These are phyloP conservation scores for Acromyrmex echinatior DNA, from an alignment of 1,140 invertebrate species.

Conservation along the genomic window DNA sequence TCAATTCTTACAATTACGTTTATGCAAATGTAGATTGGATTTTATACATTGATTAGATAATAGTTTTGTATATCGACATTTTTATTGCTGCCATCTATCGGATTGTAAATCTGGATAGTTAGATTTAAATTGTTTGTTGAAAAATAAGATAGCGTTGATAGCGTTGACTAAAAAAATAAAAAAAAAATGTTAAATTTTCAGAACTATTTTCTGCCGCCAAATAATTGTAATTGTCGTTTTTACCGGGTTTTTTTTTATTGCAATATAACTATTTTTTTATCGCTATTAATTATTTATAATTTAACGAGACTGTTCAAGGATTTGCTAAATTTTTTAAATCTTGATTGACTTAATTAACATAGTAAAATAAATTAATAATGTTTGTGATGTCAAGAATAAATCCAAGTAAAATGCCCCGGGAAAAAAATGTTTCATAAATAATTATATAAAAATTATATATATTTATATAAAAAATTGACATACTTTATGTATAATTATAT, in stretches of 20 bases:
- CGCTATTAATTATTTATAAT: neutral
- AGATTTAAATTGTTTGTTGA: neutral
- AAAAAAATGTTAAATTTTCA: neutral
- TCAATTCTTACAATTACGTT: too few species aligned
- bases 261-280: neutral
- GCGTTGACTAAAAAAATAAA: neutral
- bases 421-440: too few species aligned
- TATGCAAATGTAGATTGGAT: too few species aligned
- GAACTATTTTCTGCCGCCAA: neutral
- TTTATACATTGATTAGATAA: neutral
- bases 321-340: neutral
- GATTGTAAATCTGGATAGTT: neutral
- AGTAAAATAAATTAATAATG: too few species aligned
- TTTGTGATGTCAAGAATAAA: too few species aligned
- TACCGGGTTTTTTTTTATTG: neutral
- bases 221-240: neutral
- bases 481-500: too few species aligned
- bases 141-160: neutral
- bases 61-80: neutral
- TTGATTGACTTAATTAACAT: neutral
- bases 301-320: neutral
- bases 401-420: too few species aligned
- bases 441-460: too few species aligned
- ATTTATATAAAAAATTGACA: too few species aligned
- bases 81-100: slow-evolving; percentile 34